phyloP scores from a whole-genome alignment of 1,140 invertebrate genomes.

The Drosophila nigromelanica region DNA sequence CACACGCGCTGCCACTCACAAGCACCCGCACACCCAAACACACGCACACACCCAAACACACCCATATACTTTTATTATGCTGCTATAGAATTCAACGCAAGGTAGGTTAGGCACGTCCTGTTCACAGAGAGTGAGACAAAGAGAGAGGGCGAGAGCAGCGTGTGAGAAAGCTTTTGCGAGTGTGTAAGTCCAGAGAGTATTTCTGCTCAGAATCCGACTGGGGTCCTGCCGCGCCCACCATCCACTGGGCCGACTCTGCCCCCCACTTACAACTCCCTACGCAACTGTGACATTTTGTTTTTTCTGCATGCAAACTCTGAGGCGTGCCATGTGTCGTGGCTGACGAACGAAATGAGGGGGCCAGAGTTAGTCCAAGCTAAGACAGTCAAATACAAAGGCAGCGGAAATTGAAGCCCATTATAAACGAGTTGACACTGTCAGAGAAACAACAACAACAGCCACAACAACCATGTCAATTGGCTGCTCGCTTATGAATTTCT shows the following conservation, averaged over 20 bases:
- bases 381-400: constrained; percentile 42
- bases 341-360: background rate
- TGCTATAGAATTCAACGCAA: constrained; percentile 76
- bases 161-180: constrained; percentile 19
- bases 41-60: constrained; percentile 4
- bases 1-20: constrained; percentile 52
- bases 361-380: constrained; percentile 56
- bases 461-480: constrained; percentile 52
- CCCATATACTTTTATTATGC: constrained; percentile 54
- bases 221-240: constrained; percentile 69
- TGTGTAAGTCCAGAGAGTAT: constrained; percentile 24
- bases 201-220: constrained; percentile 46
- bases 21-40: constrained; percentile 13
- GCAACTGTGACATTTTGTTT: constrained; percentile 47
- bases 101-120: constrained; percentile 78
- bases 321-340: constrained; percentile 48
- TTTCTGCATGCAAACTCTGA: constrained; percentile 65
- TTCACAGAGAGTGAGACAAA: background rate
- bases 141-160: constrained; percentile 20
- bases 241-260: constrained; percentile 25
- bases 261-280: constrained; percentile 12
- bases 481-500: constrained; percentile 57
- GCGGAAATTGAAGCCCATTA: constrained; percentile 76
- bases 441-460: constrained; percentile 42
- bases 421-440: constrained; percentile 54